Evolutionary conservation across 2,797 vertebrate genomes (phyloP).

Genomic region (Varecia variegata): DNA sequence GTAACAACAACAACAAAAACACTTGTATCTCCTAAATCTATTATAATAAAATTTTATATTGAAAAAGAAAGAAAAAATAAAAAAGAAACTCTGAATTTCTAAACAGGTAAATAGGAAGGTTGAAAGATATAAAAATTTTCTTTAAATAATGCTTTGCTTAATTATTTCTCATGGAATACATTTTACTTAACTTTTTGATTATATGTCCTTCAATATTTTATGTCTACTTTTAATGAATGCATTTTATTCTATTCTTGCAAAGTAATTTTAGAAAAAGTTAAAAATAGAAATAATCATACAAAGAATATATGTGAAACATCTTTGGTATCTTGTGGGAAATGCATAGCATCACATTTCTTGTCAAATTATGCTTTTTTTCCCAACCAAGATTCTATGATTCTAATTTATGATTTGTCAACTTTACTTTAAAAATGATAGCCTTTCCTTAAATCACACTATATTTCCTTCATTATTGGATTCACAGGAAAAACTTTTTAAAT

Average conservation of each 20-base stretch:
- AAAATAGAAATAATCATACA: slow-evolving; percentile 40
- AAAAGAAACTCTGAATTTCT: not conserved
- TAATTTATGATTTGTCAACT: slow-evolving; percentile 30
- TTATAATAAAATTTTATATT: too few relatives aligned
- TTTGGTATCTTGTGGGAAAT: not conserved
- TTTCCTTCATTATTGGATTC: slow-evolving; percentile 27
- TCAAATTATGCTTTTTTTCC: not conserved
- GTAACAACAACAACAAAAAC: too few relatives aligned
- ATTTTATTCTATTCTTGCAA: slow-evolving; percentile 42
- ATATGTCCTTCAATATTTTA: not conserved
- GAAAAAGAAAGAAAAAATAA: not conserved
- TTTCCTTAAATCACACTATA: not conserved
- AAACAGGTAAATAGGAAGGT: not conserved
- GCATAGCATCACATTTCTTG: not conserved
- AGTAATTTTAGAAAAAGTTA: slow-evolving; percentile 30
- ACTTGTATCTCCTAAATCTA: too few relatives aligned
- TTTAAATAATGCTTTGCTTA: slow-evolving; percentile 63
- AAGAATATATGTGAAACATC: not conserved
- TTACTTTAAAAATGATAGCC: not conserved
- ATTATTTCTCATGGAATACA: not conserved
- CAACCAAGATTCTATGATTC: not conserved
- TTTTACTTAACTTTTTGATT: slow-evolving; percentile 25
- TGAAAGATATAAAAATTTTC: slow-evolving; percentile 36
- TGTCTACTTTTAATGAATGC: not conserved
- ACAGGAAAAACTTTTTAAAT: not conserved